Evolutionary conservation across 2,113 vertebrate species (phyloP), one percentile per base, ranked within the genome.

Genomic region (Pygoscelis antarcticus): DNA sequence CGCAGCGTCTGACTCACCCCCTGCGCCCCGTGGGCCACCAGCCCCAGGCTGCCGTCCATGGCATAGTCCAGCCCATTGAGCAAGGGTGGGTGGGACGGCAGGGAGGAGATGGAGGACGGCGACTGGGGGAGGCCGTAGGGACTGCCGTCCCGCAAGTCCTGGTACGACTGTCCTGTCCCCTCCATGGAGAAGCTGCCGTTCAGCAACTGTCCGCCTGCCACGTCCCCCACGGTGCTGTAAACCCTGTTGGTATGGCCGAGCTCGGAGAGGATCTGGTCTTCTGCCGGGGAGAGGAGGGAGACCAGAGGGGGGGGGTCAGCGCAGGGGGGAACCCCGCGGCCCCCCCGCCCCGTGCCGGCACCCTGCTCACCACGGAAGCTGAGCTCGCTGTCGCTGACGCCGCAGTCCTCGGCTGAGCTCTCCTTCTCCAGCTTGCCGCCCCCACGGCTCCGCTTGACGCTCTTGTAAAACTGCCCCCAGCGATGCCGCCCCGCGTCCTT

Each of bases 381-480:
- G 89, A 99, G 99, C 94, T 99, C 99, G 52, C 99, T 99, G 98
- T 99, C 99, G n/a, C 99, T 99, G 86, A 99, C 98, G 18, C 99
- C 99, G 42, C 99, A 99, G 66, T 99, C 99, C 81, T 99, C 99
- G 0, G 99, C 99, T 0, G 99, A 99, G 94, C 99, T 99, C 97
- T 99, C 99, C 96, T 99, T 99, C 97, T 99, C 99, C 74, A 98
- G 98, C 93, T 99, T 99, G 62, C 98, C 95, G 14, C 98, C 97
- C 7, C 98, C 99, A 9, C 99, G 98, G 97, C 95, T 99, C 91
- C 99, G 98, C 97, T 99, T 99, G 47, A 99, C 99, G 4, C 98
- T 99, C 98, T 99, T 99, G 83, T 99, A 99, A 97, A 99, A 99
- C 98, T 99, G 99, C 6, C 99, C 99, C 99, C 99, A 99, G 95